These are phyloP conservation scores for Platichthys stellatus DNA, from an alignment of 2,113 vertebrate species.

Conservation along the genomic window DNA sequence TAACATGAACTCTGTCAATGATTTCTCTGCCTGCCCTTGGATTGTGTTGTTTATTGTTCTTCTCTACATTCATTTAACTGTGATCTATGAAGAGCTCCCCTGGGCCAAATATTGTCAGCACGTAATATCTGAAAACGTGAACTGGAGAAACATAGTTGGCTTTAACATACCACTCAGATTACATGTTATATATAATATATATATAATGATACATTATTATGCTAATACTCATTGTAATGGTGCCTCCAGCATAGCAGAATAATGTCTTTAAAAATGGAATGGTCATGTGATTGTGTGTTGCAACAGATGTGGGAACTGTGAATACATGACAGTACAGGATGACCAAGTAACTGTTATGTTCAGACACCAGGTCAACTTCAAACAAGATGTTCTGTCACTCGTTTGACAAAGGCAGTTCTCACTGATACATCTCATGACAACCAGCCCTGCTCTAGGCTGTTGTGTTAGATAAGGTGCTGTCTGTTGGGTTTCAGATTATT, in stretches of 20 bases:
- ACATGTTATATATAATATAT: background rate
- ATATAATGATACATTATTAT: background rate
- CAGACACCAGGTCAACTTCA: background rate
- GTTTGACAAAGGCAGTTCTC: conserved; percentile 9
- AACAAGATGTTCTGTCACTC: background rate
- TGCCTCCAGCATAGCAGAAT: background rate
- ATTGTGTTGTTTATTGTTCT: conserved; percentile 58
- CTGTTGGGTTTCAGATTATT: background rate
- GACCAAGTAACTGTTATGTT: conserved; percentile 13
- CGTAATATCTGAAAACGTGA: background rate
- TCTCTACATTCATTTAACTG: conserved; percentile 34
- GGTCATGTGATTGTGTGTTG: conserved; percentile 8
- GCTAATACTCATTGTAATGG: background rate
- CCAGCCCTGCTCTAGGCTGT: background rate
- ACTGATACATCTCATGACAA: background rate
- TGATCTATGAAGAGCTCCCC: conserved; percentile 15
- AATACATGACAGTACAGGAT: background rate
- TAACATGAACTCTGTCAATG: conserved; percentile 72
- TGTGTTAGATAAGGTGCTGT: background rate
- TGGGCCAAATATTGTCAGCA: background rate
- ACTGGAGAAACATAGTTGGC: background rate
- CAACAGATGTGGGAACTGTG: conserved; percentile 8
- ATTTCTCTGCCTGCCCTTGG: conserved; percentile 68
- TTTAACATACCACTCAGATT: conserved; percentile 2
- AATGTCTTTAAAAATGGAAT: conserved; percentile 9